phyloP scores from a whole-genome alignment of 2,113 vertebrate species.

The Chamaetylas fuelleborni region DNA sequence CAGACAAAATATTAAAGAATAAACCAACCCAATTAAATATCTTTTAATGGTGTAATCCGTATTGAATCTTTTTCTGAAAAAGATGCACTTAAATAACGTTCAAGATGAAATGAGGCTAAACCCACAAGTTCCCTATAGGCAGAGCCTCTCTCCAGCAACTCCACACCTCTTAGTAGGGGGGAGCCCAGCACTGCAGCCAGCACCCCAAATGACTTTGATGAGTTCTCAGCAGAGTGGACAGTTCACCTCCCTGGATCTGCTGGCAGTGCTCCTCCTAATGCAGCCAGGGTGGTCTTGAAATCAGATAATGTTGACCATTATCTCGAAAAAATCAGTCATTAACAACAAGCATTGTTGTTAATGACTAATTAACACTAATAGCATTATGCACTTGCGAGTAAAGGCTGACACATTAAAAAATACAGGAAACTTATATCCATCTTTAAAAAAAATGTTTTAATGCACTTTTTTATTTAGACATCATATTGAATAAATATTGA shows the following conservation, averaged over 20 bases:
- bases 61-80: background rate
- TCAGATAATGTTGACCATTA: background rate
- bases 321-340: background rate
- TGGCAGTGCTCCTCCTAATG: background rate
- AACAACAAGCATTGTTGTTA: background rate
- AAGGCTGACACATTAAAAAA: background rate
- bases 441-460: background rate
- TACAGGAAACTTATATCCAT: background rate
- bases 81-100: rapidly evolving
- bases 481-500: background rate
- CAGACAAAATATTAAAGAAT: background rate
- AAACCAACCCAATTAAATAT: background rate
- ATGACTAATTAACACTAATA: background rate
- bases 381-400: background rate
- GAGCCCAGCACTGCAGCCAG: background rate
- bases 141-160: background rate
- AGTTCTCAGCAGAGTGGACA: background rate
- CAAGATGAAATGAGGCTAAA: background rate
- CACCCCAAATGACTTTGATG: background rate
- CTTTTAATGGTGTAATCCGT: background rate
- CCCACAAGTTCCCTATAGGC: background rate
- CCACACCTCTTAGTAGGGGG: background rate
- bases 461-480: background rate
- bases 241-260: background rate
- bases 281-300: background rate